A percentile compares a stretch with the other conserved stretches of the same genome.
These are phyloP conservation scores for zebrafish (Danio rerio) DNA, from an alignment of 2,113 vertebrate species.

Conservation along the genomic window DNA sequence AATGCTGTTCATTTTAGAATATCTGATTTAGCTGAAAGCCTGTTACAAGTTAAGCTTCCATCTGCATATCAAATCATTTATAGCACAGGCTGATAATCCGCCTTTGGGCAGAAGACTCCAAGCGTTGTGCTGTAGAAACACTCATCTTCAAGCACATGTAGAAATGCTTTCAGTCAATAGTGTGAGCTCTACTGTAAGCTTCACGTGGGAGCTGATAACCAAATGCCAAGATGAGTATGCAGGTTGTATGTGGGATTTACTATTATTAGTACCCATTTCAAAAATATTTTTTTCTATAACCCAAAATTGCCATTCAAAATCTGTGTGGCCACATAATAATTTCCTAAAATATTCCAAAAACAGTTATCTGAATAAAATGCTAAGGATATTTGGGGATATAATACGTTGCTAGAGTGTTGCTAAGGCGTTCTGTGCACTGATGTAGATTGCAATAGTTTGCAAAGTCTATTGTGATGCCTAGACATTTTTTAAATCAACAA, in stretches of 20 bases:
- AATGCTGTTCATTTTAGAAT: not conserved
- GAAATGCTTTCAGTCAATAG: not conserved
- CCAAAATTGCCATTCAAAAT: no score
- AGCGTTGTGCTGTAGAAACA: not conserved
- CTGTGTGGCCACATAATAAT: no score
- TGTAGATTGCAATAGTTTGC: no score
- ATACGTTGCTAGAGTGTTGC: no score
- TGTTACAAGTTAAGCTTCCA: constrained; percentile 12
- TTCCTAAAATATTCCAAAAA: no score
- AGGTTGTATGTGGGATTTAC: not conserved
- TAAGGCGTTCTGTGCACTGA: no score
- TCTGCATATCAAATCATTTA: not conserved
- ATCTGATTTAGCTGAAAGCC: constrained; percentile 13
- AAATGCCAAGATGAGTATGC: not conserved
- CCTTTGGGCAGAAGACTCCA: not conserved
- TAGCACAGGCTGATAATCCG: not conserved
- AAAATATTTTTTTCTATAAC: no score
- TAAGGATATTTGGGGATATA: no score
- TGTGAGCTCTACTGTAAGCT: not conserved
- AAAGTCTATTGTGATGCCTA: no score
- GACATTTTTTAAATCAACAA: no score
- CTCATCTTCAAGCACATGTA: not conserved
- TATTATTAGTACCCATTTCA: not conserved
- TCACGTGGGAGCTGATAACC: not conserved
- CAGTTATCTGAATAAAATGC: no score